Conservation (phyloP, 1,140 invertebrate species). For the Hycleus cichorii region DNA sequence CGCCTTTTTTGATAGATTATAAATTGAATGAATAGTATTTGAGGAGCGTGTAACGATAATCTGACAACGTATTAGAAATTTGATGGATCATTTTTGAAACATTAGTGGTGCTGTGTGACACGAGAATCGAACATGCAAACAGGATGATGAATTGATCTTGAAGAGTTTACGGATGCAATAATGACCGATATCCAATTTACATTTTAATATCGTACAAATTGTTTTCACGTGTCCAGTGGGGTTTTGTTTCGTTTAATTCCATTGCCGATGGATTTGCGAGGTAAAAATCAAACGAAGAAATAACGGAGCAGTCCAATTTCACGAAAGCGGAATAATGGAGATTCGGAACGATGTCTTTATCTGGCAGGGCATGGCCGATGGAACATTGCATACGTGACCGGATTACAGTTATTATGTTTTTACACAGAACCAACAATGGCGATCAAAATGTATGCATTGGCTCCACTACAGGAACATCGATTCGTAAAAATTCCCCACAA, state of each 20-base stretch:
- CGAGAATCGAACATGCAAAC: slow-evolving; percentile 10
- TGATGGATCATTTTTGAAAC: slow-evolving; percentile 8
- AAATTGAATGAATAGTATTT: slow-evolving; percentile 7
- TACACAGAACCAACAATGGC: no score
- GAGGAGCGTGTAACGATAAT: slow-evolving; percentile 11
- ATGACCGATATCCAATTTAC: no score
- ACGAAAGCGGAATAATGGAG: slow-evolving; percentile 27
- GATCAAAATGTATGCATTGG: no score
- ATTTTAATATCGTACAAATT: no score
- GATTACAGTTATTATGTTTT: slow-evolving; percentile 17
- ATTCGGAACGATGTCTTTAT: slow-evolving; percentile 29
- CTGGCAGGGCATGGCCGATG: slow-evolving; percentile 18
- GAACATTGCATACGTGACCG: slow-evolving; percentile 28
- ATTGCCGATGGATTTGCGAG: no score
- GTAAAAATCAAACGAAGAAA: no score
- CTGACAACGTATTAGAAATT: slow-evolving; percentile 1
- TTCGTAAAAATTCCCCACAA: no score
- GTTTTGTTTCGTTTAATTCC: no score
- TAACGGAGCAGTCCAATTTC: slow-evolving; percentile 23
- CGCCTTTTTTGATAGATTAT: background rate
- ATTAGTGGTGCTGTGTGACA: slow-evolving; percentile 4
- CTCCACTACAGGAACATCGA: no score
- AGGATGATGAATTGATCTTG: slow-evolving; percentile 3
- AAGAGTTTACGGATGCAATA: no score
- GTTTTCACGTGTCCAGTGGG: background rate